Evolutionary conservation across 2,888 invertebrate species (phyloP).

Genomic region (Melipona beecheii): DNA sequence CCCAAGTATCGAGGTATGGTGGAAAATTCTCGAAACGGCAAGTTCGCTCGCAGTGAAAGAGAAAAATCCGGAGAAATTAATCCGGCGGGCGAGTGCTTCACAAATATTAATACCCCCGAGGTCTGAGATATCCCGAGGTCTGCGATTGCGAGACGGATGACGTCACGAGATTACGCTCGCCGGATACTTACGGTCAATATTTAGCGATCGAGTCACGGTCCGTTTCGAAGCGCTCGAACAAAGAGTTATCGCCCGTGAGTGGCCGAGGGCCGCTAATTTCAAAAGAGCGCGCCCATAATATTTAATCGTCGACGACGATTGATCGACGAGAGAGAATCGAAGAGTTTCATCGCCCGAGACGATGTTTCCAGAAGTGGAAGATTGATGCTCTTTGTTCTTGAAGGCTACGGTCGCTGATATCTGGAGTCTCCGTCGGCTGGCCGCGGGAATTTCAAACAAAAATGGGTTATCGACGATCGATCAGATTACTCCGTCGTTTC

Average conservation of each 20-base stretch:
- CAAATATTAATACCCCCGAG: slow-evolving; percentile 45
- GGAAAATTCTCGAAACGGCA: background rate
- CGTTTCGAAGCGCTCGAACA: slow-evolving; percentile 46
- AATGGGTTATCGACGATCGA: background rate
- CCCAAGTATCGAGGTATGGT: too few relatives aligned
- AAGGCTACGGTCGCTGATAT: background rate
- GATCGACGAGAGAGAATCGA: background rate
- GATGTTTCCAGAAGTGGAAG: background rate
- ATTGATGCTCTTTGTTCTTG: background rate
- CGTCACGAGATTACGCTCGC: slow-evolving; percentile 39
- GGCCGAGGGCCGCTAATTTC: slow-evolving; percentile 37
- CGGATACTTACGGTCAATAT: slow-evolving; percentile 49
- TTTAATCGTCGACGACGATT: slow-evolving; percentile 16
- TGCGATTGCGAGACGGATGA: slow-evolving; percentile 18
- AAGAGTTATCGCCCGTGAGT: slow-evolving; percentile 30
- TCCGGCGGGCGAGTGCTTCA: slow-evolving; percentile 31
- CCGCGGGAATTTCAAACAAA: background rate
- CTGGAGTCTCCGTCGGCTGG: background rate
- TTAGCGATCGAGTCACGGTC: slow-evolving; percentile 57
- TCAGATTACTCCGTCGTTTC: too few relatives aligned
- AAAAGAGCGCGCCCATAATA: background rate
- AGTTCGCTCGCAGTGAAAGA: background rate
- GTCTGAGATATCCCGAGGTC: background rate
- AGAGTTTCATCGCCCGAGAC: too few relatives aligned
- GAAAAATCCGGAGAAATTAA: slow-evolving; percentile 4